Conservation (phyloP, 2,888 invertebrate species). For the Willowsia nigromaculata region DNA sequence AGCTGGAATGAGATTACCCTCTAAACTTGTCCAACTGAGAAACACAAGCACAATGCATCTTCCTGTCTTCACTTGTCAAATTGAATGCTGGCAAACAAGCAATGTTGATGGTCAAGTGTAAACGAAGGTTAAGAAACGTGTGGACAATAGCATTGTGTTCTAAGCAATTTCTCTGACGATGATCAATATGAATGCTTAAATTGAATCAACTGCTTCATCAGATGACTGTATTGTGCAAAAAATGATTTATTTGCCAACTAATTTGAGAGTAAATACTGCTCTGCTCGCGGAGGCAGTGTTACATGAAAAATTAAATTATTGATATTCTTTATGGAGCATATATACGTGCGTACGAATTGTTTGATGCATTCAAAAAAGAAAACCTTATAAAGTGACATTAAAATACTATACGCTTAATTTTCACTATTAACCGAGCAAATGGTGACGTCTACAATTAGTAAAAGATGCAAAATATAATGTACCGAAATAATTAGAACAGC, state of each 20-base stretch:
- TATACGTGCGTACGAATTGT: too few relatives aligned
- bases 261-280: not conserved
- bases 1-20: not conserved
- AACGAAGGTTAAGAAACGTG: not conserved
- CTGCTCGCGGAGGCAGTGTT: not conserved
- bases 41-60: not conserved
- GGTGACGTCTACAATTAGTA: too few relatives aligned
- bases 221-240: not conserved
- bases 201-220: not conserved
- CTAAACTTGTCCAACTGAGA: not conserved
- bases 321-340: too few relatives aligned
- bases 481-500: too few relatives aligned
- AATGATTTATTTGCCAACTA: constrained; percentile 10
- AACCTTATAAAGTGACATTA: too few relatives aligned
- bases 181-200: not conserved
- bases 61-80: constrained; percentile 20
- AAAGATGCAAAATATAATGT: too few relatives aligned
- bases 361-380: too few relatives aligned
- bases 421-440: too few relatives aligned
- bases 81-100: not conserved
- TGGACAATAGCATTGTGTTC: not conserved
- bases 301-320: too few relatives aligned
- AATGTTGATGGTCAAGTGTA: not conserved
- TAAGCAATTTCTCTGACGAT: not conserved
- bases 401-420: too few relatives aligned